Base-by-base conservation (phyloP, 2,888 invertebrate species). In the Acanthococcus lagerstroemiae region DNA sequence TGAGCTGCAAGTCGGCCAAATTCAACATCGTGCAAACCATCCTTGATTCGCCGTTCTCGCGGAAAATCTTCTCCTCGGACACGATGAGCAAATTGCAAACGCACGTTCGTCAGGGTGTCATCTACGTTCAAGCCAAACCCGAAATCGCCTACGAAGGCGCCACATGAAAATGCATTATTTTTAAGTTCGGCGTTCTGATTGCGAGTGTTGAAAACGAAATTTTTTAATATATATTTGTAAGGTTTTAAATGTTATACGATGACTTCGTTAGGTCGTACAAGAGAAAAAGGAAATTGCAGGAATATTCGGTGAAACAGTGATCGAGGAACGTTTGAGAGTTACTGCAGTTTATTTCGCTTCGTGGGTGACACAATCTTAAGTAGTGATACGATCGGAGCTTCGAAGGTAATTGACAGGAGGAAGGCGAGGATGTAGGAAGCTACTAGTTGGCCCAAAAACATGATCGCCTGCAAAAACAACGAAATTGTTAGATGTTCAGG, bases 371-470 rank as follows among this genome's bases (percentile, higher is more conserved):
- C 69, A 58, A 73, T 69, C 63, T 71, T 71, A 52, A 91, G 80
- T 84, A 90, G 86, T 68, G 88, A 86, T 70, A 91, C 90, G 60
- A 88, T 83, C 54, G 90, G 90, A 55, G 90, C 90, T 76, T 91
- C 90, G 76, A 90, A 90, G 1, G 87, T 83, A 67, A 91, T 78
- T 1, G 90, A 90, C 66, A 91, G 82, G 55, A 88, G 75, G 75
- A 91, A 89, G 12, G 90, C 85, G 25, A 90, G 75, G 67, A 83
- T 77, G 75, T 87, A 91, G 0, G 90, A 90, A 68, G 86, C 82
- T 67, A 87, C 84, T n/a, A 88, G 83, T 74, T 89, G 85, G 5
- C 90, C 90, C 73, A 90, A 80, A 79, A 88, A 91, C 70, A 87
- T 80, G 69, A 89, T 84, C 72, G 86, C 82, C 87, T 87, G 79